These are phyloP conservation scores for Athrips mouffetella DNA, from an alignment of 2,888 invertebrate species.

Conservation along the genomic window DNA sequence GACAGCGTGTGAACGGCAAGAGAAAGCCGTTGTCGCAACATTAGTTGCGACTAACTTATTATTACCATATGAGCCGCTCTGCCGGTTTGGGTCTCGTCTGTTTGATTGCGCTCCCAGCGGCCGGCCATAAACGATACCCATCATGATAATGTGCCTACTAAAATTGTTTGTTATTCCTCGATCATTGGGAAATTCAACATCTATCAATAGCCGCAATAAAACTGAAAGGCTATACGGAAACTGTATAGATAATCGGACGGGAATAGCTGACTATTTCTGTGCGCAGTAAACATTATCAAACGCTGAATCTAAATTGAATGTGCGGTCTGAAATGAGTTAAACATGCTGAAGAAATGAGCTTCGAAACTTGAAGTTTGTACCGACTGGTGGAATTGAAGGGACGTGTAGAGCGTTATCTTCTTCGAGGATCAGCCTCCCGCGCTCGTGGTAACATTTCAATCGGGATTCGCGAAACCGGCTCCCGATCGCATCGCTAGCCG, in stretches of 20 bases:
- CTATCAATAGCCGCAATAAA: conserved; percentile 28
- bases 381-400: conserved; percentile 51
- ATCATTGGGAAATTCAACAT: conserved; percentile 30
- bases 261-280: conserved; percentile 48
- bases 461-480: conserved; percentile 58
- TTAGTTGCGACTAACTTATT: conserved; percentile 51
- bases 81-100: conserved; percentile 44
- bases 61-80: conserved; percentile 52
- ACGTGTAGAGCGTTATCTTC: conserved; percentile 46
- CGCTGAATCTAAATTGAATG: conserved; percentile 64
- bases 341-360: conserved; percentile 45
- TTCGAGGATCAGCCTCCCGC: conserved; percentile 40
- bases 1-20: conserved; percentile 75
- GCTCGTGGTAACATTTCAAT: conserved; percentile 59
- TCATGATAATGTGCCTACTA: conserved; percentile 44
- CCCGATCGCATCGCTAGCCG: conserved; percentile 40
- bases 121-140: conserved; percentile 40
- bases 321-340: conserved; percentile 53
- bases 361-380: conserved; percentile 43
- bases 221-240: conserved; percentile 29
- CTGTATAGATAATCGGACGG: conserved; percentile 39
- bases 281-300: conserved; percentile 46
- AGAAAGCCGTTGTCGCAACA: conserved; percentile 73
- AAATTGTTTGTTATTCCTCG: conserved; percentile 28
- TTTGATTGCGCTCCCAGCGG: conserved; percentile 42